Evolutionary conservation across 2,113 vertebrate species (phyloP).

Genomic region (Physeter macrocephalus): DNA sequence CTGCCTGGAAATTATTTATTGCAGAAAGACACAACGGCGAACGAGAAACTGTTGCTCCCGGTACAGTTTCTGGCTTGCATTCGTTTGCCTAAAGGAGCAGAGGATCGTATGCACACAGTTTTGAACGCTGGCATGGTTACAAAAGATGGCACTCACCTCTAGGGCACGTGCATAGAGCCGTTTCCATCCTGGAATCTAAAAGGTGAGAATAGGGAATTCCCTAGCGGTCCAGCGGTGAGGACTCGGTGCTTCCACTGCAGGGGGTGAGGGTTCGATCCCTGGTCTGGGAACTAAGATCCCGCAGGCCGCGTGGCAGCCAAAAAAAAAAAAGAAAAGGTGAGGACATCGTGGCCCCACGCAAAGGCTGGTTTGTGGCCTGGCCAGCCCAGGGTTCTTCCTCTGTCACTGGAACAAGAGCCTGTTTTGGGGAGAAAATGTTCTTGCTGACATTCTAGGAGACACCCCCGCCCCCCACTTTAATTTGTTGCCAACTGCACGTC

Average conservation of each 20-base stretch:
- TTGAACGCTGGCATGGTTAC: background rate
- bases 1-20: constrained; percentile 73
- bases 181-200: background rate
- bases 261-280: too few relatives aligned
- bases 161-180: rapidly evolving
- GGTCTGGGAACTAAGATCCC: too few relatives aligned
- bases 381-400: background rate
- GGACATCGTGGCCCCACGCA: rapidly evolving
- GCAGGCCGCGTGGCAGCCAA: too few relatives aligned
- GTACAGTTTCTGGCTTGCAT: constrained; percentile 58
- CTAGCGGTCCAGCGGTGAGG: too few relatives aligned
- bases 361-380: background rate
- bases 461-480: background rate
- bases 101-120: background rate
- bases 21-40: constrained; percentile 43
- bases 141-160: background rate
- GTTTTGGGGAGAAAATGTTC: background rate
- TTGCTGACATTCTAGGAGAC: background rate
- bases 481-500: too few relatives aligned
- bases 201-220: background rate
- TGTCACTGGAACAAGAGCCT: background rate
- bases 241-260: too few relatives aligned
- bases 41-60: constrained; percentile 54
- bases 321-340: background rate
- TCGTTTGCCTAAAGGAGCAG: constrained; percentile 49